Conservation (phyloP, 1,140 invertebrate genomes). For the Drosophila busckii region DNA sequence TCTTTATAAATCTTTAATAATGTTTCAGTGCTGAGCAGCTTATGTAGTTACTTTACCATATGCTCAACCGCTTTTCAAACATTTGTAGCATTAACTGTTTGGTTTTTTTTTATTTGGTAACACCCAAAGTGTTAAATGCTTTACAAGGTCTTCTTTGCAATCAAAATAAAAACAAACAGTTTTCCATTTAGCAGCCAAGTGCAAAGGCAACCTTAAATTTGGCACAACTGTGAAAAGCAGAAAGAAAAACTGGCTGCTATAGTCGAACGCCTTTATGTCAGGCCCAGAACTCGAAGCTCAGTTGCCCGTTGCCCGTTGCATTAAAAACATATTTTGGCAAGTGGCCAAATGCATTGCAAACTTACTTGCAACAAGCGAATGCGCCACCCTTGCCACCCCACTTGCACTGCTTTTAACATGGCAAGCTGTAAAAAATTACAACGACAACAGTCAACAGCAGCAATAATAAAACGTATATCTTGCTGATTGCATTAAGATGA, state of each 20-base stretch:
- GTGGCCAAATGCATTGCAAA: constrained; percentile 47
- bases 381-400: background rate
- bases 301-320: constrained; percentile 20
- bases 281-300: constrained; percentile 9
- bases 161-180: constrained; percentile 1
- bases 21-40: no score
- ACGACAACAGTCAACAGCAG: constrained; percentile 22
- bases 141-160: constrained; percentile 9
- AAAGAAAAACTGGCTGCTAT: constrained; percentile 1
- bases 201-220: constrained; percentile 14
- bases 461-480: constrained; percentile 20
- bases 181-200: constrained; percentile 26
- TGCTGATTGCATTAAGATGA: constrained; percentile 62
- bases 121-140: constrained; percentile 42
- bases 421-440: constrained; percentile 58
- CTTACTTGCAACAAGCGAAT: constrained; percentile 34
- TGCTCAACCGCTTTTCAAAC: no score
- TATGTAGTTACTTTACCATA: no score
- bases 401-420: constrained; percentile 58
- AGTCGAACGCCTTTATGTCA: constrained; percentile 27
- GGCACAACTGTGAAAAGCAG: no score
- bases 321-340: constrained; percentile 53
- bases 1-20: no score
- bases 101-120: no score
- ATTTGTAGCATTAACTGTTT: no score